Evolutionary conservation across 2,888 invertebrate genomes (phyloP), one percentile per base, ranked within the genome.

Genomic region (Lysandra coridon): DNA sequence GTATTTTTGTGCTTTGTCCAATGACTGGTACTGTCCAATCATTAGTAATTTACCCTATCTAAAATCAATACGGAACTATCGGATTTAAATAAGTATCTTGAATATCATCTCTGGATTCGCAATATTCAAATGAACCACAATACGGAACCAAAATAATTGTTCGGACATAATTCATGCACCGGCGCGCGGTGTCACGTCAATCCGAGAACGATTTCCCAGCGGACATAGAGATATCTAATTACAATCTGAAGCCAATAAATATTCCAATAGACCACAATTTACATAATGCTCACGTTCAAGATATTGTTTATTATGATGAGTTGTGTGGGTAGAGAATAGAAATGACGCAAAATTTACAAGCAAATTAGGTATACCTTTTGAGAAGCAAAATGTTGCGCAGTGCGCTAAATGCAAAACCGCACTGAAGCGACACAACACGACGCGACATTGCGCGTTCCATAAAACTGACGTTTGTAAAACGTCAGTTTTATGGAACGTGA

Each of bases 181-280:
- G 69, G 33, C 69, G 85, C 87, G 87, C 23, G 23, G 23, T 23
- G 23, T 23, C 23, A 84, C 85, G 88, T 89, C 90, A 89, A 88
- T 88, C 87, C 87, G 82, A 84, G 87, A 85, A 86, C 88, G 86
- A 93, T 93, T 92, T 93, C 94, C 94, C 94, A 40, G 80, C 81
- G 89, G 94, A 88, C 86, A 80, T 82, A 82, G 85, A 88, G 88
- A 87, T 90, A 90, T 92, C 91, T 93, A 93, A 94, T 94, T 94
- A 93, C 88, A 87, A 89, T 91, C 91, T 91, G 89, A 91, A 90
- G 88, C 88, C 89, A 90, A 92, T 92, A 92, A 93, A 93, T 93
- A 92, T 93, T 92, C 90, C 87, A 89, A 91, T 90, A 86, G 86
- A 83, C 87, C 84, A 62, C 82, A 86, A 91, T 92, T 90, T 91